Evolutionary conservation across 2,797 vertebrate genomes (phyloP).

Genomic region (Huso huso): DNA sequence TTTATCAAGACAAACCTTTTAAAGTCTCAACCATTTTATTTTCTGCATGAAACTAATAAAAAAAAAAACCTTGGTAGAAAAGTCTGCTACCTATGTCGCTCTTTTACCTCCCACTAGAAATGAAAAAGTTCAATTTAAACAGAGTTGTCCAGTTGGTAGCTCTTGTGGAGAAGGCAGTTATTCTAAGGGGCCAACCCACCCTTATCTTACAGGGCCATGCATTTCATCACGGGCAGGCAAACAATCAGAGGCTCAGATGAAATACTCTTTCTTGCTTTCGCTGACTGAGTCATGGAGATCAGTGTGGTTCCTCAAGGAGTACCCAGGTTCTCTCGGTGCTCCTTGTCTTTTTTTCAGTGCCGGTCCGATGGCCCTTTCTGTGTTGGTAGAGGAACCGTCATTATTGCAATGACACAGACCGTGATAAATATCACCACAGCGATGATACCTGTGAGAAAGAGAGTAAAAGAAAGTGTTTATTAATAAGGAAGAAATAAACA

Average conservation of each 20-base stretch:
- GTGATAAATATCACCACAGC: constrained; percentile 85
- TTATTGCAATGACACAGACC: constrained; percentile 74
- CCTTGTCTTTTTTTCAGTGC: constrained; percentile 66
- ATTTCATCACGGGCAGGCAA: constrained; percentile 9
- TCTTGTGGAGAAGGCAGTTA: constrained; percentile 12
- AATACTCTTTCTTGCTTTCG: constrained; percentile 90
- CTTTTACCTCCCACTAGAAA: not conserved
- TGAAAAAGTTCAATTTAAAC: not conserved
- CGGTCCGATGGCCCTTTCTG: constrained; percentile 62
- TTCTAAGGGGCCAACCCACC: constrained; percentile 5
- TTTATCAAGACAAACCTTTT: no score
- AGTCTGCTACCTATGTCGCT: not conserved
- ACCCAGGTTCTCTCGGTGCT: constrained; percentile 70
- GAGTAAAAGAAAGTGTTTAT: no score
- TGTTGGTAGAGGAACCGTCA: constrained; percentile 84
- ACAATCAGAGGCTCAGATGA: constrained; percentile 66
- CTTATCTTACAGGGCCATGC: constrained; percentile 4
- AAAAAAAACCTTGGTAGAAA: no score
- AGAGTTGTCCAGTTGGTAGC: constrained; percentile 6
- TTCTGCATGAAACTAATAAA: no score
- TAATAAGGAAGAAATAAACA: no score
- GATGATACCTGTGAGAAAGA: constrained; percentile 69
- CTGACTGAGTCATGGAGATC: constrained; percentile 78
- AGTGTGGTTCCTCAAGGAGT: constrained; percentile 46
- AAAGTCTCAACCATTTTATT: no score